phyloP scores from a whole-genome alignment of 2,113 vertebrate genomes.

The Forbesichthys papilliferus region DNA sequence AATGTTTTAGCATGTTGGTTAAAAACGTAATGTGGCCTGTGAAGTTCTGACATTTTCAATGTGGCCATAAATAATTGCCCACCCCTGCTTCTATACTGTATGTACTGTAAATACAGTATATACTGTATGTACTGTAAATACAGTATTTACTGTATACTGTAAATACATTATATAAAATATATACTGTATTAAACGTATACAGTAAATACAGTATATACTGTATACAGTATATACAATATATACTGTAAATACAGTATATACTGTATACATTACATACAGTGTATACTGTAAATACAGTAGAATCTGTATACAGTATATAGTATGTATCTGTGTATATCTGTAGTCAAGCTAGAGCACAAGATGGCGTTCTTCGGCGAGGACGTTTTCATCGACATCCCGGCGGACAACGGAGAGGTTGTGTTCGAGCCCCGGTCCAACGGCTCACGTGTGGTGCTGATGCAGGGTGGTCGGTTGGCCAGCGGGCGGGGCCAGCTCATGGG shows the following conservation, averaged over 20 bases:
- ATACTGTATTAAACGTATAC: too few species aligned
- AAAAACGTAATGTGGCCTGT: too few species aligned
- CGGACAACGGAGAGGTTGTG: conserved; percentile 51
- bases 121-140: too few species aligned
- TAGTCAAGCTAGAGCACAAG: conserved; percentile 63
- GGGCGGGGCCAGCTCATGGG: conserved; percentile 33
- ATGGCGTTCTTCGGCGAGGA: conserved; percentile 75
- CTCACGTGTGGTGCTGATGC: conserved; percentile 48
- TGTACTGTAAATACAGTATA: too few species aligned
- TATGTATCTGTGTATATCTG: not conserved
- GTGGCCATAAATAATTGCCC: too few species aligned
- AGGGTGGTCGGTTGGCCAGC: conserved; percentile 29
- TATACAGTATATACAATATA: too few species aligned
- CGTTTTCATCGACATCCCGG: conserved; percentile 61
- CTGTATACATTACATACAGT: not conserved
- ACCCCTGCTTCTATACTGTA: too few species aligned
- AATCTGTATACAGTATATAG: not conserved
- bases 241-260: not conserved
- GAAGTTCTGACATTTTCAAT: too few species aligned
- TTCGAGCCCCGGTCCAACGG: conserved; percentile 53
- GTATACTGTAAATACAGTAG: not conserved
- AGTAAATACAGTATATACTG: too few species aligned
- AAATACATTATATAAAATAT: too few species aligned
- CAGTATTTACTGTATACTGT: too few species aligned
- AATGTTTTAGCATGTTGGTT: too few species aligned